Evolutionary conservation across 2,888 invertebrate species (phyloP).

Genomic region (Cataglyphis albicans): DNA sequence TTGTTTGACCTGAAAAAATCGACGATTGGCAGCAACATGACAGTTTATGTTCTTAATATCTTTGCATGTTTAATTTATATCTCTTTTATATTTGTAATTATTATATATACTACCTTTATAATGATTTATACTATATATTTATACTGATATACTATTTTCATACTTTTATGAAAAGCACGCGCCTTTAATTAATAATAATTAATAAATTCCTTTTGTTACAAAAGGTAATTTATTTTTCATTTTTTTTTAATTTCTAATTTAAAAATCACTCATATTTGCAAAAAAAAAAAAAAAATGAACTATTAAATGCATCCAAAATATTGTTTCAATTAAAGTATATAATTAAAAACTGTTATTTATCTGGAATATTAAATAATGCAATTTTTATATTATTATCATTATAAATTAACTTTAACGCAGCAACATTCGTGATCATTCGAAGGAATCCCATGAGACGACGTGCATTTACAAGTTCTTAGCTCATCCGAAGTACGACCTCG

Average conservation of each 20-base stretch:
- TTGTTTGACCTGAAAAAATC: slow-evolving; percentile 20
- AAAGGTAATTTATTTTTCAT: background rate
- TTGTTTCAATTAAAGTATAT: background rate
- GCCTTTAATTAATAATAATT: background rate
- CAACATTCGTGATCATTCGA: slow-evolving; percentile 48
- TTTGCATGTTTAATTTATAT: background rate
- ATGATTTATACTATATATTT: background rate
- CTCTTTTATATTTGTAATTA: background rate
- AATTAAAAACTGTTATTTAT: background rate
- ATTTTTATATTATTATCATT: background rate
- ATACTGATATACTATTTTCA: background rate
- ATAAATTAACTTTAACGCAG: slow-evolving; percentile 50
- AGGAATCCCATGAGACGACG: slow-evolving; percentile 14
- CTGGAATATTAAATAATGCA: background rate
- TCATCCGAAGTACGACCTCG: slow-evolving; percentile 45
- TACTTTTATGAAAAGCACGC: background rate
- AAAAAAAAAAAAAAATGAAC: background rate
- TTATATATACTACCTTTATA: background rate
- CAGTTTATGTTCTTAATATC: background rate
- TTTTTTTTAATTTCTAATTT: background rate
- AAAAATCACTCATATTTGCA: background rate
- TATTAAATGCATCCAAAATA: background rate
- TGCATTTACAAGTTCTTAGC: slow-evolving; percentile 34
- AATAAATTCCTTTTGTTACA: background rate
- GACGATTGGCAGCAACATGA: background rate